Conservation (phyloP, 2,888 invertebrate species). For the Drosophila algonquin region DNA sequence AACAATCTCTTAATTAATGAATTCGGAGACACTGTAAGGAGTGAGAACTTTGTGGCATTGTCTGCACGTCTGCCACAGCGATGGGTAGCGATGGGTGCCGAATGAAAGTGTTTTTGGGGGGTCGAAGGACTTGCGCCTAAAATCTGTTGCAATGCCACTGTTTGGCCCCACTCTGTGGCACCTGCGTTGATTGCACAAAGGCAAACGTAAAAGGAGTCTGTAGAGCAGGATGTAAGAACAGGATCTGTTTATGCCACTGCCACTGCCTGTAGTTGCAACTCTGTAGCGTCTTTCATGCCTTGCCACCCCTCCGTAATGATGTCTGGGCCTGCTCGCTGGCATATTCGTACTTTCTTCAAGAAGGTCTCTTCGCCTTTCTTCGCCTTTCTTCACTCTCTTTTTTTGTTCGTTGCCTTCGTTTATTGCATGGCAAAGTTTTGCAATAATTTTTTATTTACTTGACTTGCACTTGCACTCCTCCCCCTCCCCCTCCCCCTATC, state of each 20-base stretch:
- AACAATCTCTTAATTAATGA: background rate
- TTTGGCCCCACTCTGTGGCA: slow-evolving; percentile 35
- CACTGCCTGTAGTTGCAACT: slow-evolving; percentile 41
- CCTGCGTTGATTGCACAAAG: slow-evolving; percentile 70
- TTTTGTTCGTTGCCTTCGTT: slow-evolving; percentile 51
- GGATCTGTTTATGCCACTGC: slow-evolving; percentile 28
- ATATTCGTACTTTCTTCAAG: slow-evolving; percentile 29
- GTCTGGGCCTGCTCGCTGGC: background rate
- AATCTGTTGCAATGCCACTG: slow-evolving; percentile 37
- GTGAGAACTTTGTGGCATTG: slow-evolving; percentile 25
- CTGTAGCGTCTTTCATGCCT: slow-evolving; percentile 72
- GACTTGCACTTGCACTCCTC: slow-evolving; percentile 21
- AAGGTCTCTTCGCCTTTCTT: slow-evolving; percentile 43
- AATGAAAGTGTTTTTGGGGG: slow-evolving; percentile 27
- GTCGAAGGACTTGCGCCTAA: slow-evolving; percentile 39
- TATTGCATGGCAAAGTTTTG: slow-evolving; percentile 72
- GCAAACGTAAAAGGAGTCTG: background rate
- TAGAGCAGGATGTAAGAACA: slow-evolving; percentile 15
- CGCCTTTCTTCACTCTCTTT: slow-evolving; percentile 26
- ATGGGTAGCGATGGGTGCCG: slow-evolving; percentile 20
- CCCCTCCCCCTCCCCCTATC: slow-evolving; percentile 1
- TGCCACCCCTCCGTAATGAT: slow-evolving; percentile 45
- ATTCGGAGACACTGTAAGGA: slow-evolving; percentile 8
- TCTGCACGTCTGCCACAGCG: slow-evolving; percentile 30
- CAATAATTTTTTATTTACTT: slow-evolving; percentile 77